These are phyloP conservation scores for Emydocephalus ijimae DNA, from an alignment of 2,113 vertebrate genomes.

Conservation along the genomic window DNA sequence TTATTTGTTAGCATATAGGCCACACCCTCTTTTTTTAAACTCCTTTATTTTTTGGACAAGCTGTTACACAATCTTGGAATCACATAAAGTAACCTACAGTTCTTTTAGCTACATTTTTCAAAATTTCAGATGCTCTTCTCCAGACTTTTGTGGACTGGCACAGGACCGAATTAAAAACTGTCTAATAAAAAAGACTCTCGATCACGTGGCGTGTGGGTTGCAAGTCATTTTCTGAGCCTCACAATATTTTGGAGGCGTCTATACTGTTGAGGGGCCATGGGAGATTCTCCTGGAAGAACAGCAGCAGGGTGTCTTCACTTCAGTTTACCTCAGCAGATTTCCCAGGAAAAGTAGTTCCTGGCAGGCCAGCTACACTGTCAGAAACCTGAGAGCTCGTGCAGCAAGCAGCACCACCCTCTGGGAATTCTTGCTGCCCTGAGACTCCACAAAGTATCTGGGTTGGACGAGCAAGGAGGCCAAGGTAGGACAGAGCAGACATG, in stretches of 20 bases:
- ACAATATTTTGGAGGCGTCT: background rate
- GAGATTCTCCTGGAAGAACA: background rate
- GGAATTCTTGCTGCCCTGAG: background rate
- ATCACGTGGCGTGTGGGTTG: background rate
- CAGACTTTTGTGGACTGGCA: background rate
- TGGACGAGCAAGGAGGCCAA: background rate
- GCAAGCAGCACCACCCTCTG: background rate
- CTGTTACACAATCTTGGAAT: background rate
- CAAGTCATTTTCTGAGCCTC: background rate
- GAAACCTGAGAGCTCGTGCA: background rate
- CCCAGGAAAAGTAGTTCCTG: background rate
- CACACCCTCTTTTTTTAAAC: background rate
- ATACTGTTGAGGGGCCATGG: background rate
- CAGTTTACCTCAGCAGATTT: background rate
- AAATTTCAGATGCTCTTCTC: background rate
- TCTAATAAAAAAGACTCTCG: background rate
- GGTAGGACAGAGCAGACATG: background rate
- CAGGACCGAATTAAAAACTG: background rate
- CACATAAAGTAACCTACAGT: background rate
- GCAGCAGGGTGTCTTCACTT: background rate
- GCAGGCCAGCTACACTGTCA: background rate
- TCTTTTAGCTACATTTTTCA: background rate
- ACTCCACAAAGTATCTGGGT: background rate
- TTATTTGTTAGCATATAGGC: background rate
- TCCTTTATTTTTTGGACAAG: background rate